A percentile compares a stretch with the other conserved stretches of the same genome.
These are phyloP conservation scores for Crocidura indochinensis DNA, from an alignment of 2,797 vertebrate species.

Conservation along the genomic window DNA sequence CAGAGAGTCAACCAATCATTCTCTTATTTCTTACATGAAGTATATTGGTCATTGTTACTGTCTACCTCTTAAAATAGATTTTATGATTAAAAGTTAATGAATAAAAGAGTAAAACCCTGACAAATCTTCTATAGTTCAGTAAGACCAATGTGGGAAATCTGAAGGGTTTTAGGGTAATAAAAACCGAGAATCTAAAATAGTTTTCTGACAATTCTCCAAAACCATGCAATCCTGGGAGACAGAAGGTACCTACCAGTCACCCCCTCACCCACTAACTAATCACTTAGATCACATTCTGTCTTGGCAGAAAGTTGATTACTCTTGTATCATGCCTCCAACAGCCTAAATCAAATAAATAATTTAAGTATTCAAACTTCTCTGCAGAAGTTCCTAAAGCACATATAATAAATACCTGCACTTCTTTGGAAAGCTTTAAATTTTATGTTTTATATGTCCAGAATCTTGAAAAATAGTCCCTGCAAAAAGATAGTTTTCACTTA, in stretches of 20 bases:
- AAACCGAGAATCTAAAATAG: conserved; percentile 24
- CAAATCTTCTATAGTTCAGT: background rate
- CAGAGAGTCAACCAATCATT: background rate
- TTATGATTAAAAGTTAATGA: background rate
- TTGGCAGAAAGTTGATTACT: conserved; percentile 26
- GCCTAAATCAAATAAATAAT: background rate
- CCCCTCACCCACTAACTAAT: background rate
- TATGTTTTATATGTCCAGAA: background rate
- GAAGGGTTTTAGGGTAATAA: conserved; percentile 44
- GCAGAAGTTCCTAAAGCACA: background rate
- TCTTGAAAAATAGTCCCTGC: background rate
- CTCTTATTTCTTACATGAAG: background rate
- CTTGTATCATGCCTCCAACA: background rate
- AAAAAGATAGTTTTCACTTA: conserved; percentile 42
- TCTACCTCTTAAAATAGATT: conserved; percentile 14
- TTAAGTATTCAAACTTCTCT: background rate
- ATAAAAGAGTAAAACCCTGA: background rate
- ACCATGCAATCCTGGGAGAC: background rate
- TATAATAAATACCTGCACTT: background rate
- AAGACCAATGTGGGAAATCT: conserved; percentile 1
- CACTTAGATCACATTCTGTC: background rate
- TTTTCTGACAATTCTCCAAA: conserved; percentile 18
- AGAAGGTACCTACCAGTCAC: background rate
- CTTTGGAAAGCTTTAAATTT: background rate
- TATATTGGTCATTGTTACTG: background rate